Conservation (phyloP, 2,113 vertebrate genomes). For the Elachura formosa region DNA sequence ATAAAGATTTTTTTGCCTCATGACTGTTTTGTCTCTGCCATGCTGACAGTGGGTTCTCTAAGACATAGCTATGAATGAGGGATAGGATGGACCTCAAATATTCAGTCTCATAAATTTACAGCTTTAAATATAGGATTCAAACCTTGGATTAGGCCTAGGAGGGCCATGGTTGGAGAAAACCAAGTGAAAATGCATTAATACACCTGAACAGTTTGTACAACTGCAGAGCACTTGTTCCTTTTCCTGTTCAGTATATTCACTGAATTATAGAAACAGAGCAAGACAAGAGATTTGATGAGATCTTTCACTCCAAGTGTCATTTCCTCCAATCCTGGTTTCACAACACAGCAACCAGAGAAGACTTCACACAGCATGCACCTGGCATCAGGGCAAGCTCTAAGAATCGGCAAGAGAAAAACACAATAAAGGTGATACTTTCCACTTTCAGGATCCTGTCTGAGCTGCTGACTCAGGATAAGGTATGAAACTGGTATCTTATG, state of each 20-base stretch:
- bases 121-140: neutral
- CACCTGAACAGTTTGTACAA: neutral
- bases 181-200: neutral
- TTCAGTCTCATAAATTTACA: neutral
- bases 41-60: accelerated
- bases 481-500: neutral
- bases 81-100: neutral
- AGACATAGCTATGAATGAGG: neutral
- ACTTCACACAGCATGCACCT: neutral
- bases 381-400: neutral
- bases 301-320: neutral
- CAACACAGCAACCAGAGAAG: neutral
- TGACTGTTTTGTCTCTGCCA: neutral
- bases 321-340: neutral
- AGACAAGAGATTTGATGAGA: neutral
- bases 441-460: neutral
- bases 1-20: neutral
- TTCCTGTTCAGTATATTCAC: neutral
- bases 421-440: neutral
- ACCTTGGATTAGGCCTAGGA: neutral
- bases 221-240: neutral
- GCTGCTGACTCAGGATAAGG: neutral
- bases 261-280: neutral
- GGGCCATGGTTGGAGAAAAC: neutral
- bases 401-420: neutral